Evolutionary conservation across 2,113 vertebrate species (phyloP).

Genomic region (Emydura subglobosa): DNA sequence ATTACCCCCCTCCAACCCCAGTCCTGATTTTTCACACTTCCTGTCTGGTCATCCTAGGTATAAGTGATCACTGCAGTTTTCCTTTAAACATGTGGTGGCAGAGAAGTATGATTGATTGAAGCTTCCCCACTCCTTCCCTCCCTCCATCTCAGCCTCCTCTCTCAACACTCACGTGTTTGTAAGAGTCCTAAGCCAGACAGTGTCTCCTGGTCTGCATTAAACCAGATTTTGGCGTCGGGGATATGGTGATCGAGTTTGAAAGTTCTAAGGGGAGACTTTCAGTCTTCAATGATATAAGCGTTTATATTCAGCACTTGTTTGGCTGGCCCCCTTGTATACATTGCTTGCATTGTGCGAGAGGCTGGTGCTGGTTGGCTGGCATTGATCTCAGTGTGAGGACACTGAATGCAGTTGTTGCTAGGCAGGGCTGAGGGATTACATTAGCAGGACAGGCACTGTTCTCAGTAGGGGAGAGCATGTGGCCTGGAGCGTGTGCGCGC

Average conservation of each 20-base stretch:
- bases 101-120: rapidly evolving
- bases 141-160: neutral
- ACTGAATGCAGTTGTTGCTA: neutral
- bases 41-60: neutral
- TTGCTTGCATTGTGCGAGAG: neutral
- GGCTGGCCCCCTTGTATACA: neutral
- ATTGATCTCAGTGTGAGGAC: rapidly evolving
- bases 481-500: neutral
- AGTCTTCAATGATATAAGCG: neutral
- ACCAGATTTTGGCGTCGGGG: neutral
- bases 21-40: neutral
- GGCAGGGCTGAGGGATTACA: conserved; percentile 15
- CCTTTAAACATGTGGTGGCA: neutral
- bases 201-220: rapidly evolving
- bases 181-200: rapidly evolving
- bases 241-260: neutral
- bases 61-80: neutral
- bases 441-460: neutral
- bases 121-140: neutral
- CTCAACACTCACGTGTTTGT: rapidly evolving
- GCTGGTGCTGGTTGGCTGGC: neutral
- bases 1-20: too few relatives aligned
- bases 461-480: conserved; percentile 22
- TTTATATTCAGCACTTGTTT: neutral
- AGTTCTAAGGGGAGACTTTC: neutral